Base-by-base conservation (phyloP, 2,888 invertebrate genomes). In the Leptinotarsa haldemani region DNA sequence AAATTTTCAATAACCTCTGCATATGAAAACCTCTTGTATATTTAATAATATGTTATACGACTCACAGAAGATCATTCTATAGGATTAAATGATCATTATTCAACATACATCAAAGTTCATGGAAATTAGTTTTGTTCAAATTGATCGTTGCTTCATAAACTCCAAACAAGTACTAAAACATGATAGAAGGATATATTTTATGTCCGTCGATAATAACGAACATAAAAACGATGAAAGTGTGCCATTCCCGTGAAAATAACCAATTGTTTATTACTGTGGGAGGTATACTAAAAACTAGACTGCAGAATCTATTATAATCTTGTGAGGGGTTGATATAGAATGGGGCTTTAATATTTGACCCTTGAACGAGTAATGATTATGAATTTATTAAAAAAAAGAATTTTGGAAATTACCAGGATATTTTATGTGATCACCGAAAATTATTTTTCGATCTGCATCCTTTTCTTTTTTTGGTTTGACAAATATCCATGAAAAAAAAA, bases 101-200 rank as follows among this genome's bases (percentile, higher is more conserved):
- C 16, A 30, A 15, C n/a, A 16, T 25, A 30, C n/a, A 30, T 61
- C 16, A 30, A 61, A 61, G 13, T 61, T 61, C 61, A 61, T 61
- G 61, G 30, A 61, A 13, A 61, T 61, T 61, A 4, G 30, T 61
- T n/a, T 30, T 61, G n/a, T 61, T 40, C 61, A 61, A 61, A 40
- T 61, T 61, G 40, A 9, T 61, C 61, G 5, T 61, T 40, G 61
- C 13, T 4, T 25, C 30, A 40, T 61, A 61, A 61, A 61, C 30
- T 61, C 15, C 4, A n/a, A 40, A n/a, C 40, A 30, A 40, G 40
- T 61, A 61, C 5, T n/a, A 20, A 61, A 61, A 61, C n/a, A 40
- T 61, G 61, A 61, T 61, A n/a, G 9, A 30, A 16, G 16, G 30
- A 16, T 61, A 61, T n/a, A 16, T 40, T 61, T 61, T 16, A 40